Percentiles rank a stretch among this genome's conserved stretches.
These are phyloP conservation scores for Equus quagga DNA, from an alignment of 2,113 vertebrate species.

Conservation along the genomic window DNA sequence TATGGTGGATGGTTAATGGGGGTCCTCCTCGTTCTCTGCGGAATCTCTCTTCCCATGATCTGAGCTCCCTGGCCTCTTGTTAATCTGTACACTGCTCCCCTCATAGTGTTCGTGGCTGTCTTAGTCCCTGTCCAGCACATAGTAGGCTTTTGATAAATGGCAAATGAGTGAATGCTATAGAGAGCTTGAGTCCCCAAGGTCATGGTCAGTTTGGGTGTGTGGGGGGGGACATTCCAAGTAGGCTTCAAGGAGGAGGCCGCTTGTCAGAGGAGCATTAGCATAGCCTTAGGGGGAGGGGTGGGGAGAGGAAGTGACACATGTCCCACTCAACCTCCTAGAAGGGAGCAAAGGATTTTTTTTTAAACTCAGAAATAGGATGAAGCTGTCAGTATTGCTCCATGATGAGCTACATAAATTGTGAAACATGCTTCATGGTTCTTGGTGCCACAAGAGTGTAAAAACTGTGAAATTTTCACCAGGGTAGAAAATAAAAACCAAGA, in stretches of 20 bases:
- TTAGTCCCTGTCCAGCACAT: background rate
- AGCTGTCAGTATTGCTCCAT: slow-evolving; percentile 39
- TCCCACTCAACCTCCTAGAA: background rate
- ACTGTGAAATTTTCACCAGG: slow-evolving; percentile 52
- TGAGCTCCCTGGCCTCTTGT: background rate
- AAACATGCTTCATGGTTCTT: slow-evolving; percentile 38
- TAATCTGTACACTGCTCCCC: background rate
- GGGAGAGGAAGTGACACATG: background rate
- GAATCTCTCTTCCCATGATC: background rate
- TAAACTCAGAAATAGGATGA: slow-evolving; percentile 45
- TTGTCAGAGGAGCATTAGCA: background rate
- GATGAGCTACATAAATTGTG: slow-evolving; percentile 36
- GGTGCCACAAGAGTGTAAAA: slow-evolving; percentile 37
- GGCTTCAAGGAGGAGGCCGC: slow-evolving; percentile 1
- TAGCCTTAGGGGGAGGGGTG: background rate
- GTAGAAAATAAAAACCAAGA: slow-evolving; percentile 63
- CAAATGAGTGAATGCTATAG: background rate
- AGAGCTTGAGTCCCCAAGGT: background rate
- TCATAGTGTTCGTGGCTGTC: background rate
- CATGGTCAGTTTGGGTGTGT: background rate
- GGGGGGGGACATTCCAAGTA: background rate
- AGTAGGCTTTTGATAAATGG: background rate
- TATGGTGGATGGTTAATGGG: too few species aligned
- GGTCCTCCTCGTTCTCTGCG: background rate
- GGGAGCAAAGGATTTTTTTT: background rate